Evolutionary conservation across 2,113 vertebrate genomes (phyloP).

Genomic region (Colius striatus): DNA sequence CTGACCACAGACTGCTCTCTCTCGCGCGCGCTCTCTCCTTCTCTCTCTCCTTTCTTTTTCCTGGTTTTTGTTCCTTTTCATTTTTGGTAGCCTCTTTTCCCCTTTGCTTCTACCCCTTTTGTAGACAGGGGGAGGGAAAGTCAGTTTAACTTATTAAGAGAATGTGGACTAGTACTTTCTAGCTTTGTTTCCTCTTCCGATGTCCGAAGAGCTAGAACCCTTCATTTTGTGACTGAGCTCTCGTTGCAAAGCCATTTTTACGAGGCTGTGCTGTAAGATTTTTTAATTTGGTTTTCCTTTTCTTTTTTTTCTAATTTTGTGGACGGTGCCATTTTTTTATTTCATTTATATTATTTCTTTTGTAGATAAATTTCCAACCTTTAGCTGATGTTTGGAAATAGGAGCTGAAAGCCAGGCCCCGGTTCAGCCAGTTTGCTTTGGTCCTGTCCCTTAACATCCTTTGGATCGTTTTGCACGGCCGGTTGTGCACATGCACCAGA

Average conservation of each 20-base stretch:
- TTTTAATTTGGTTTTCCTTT: conserved; percentile 44
- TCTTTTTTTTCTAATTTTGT: conserved; percentile 71
- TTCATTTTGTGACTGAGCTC: conserved; percentile 68
- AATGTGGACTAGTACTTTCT: conserved; percentile 72
- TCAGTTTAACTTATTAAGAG: conserved; percentile 90
- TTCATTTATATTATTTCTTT: conserved; percentile 82
- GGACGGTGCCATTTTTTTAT: conserved; percentile 81
- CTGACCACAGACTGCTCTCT: conserved; percentile 82
- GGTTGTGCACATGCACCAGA: conserved; percentile 39
- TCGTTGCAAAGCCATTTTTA: conserved; percentile 63
- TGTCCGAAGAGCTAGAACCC: conserved; percentile 67
- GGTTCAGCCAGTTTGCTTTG: conserved; percentile 68
- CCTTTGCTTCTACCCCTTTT: conserved; percentile 77
- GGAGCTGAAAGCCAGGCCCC: conserved; percentile 61
- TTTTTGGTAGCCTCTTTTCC: conserved; percentile 65
- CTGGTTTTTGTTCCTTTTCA: conserved; percentile 11
- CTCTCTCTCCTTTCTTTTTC: conserved; percentile 65
- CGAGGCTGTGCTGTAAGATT: conserved; percentile 67
- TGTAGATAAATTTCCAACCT: conserved; percentile 80
- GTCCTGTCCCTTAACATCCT: conserved; percentile 75
- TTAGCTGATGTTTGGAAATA: conserved; percentile 75
- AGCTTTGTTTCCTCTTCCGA: conserved; percentile 77
- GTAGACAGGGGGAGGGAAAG: conserved; percentile 72
- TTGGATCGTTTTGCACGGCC: conserved; percentile 50
- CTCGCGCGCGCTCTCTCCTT: conserved; percentile 60